Evolutionary conservation across 2,888 invertebrate genomes (phyloP).

Genomic region (Helobdella robusta): DNA sequence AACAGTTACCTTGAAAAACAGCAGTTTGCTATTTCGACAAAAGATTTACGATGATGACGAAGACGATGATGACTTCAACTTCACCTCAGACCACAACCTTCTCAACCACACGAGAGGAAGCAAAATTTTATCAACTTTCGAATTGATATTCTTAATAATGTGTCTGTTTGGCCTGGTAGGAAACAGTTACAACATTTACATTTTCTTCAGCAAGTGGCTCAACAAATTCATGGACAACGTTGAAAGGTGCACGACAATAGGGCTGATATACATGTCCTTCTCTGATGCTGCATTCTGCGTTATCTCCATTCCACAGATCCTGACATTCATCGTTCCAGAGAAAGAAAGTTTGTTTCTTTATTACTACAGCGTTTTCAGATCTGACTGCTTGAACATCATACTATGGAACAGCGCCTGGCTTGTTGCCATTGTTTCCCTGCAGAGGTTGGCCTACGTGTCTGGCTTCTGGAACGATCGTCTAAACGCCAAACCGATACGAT

Average conservation of each 20-base stretch:
- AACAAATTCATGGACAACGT: conserved; percentile 22
- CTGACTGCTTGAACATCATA: conserved; percentile 8
- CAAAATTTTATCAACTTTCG: no score
- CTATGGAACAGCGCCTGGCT: conserved; percentile 25
- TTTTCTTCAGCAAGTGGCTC: conserved; percentile 23
- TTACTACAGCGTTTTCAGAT: conserved; percentile 18
- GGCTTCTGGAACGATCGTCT: conserved; percentile 10
- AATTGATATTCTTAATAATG: conserved; percentile 16
- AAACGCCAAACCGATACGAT: conserved; percentile 2
- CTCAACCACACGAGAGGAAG: no score
- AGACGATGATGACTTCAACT: no score
- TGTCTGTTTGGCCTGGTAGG: conserved; percentile 22
- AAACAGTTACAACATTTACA: conserved; percentile 23
- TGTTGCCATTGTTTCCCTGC: conserved; percentile 13
- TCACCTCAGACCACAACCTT: no score
- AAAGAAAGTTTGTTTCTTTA: neutral
- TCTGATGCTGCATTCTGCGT: conserved; percentile 24
- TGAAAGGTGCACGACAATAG: conserved; percentile 18
- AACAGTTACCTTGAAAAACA: no score
- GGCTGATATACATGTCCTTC: conserved; percentile 12
- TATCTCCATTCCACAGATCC: neutral
- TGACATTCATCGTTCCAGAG: neutral
- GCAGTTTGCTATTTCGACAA: no score
- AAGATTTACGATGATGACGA: no score
- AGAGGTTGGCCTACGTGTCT: conserved; percentile 16